Base-by-base conservation (phyloP, 2,113 vertebrate species). In the Callipepla californica region DNA sequence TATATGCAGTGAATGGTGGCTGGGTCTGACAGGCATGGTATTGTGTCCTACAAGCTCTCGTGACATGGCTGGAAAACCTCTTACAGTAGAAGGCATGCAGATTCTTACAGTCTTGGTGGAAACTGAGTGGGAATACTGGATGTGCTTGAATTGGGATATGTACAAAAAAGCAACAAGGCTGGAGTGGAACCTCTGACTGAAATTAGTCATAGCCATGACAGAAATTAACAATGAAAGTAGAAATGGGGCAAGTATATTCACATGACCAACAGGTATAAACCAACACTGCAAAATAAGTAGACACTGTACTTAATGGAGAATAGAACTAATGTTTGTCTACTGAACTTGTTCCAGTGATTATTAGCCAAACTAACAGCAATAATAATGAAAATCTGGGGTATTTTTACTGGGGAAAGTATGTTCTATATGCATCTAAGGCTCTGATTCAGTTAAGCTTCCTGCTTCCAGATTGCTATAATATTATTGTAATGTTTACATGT, bases 301-400 rank as follows among this genome's bases (percentile, higher is more conserved):
- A 2, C 13, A 57, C 61, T 3, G 0, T 36, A 34, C 4, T 32
- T 21, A 14, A 26, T 0, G 1, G 53, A 51, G 11, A 82, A 3
- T 2, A 65, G 76, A 83, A 76, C 14, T 19, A 22, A 28, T 30
- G 1, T 34, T 73, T 65, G 4, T 66, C 45, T 57, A 5, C 25
- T 47, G 36, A 50, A 28, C 32, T 61, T 85, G 12, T 5, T 12
- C 34, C 13, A 6, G 7, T 72, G 7, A 42, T 74, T 30, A 10
- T 34, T 61, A 34, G 21, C 28, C 18, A 25, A 10, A 7, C 3
- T 58, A 32, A 40, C 61, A 67, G 28, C n/a, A 87, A 12, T n/a
- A 55, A 30, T 30, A 82, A 26, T 38, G 18, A 19, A 82, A 80
- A 10, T 32, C 32, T 5, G 4, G 16, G 3, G 8, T 7, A 50